Evolutionary conservation across 1,140 invertebrate species (phyloP).

Genomic region (Tetramorium alpestre): DNA sequence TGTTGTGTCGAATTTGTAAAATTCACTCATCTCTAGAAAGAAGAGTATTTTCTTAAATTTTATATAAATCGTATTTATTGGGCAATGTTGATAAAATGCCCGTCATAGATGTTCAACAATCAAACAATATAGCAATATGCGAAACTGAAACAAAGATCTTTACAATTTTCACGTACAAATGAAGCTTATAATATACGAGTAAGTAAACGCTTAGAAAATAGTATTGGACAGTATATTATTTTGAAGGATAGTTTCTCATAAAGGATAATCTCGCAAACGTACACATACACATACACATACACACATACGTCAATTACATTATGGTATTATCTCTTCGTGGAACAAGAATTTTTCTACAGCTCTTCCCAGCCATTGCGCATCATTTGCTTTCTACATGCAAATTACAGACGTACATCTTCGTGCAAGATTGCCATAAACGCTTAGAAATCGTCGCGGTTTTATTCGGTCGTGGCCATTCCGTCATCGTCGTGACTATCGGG

Average conservation of each 20-base stretch:
- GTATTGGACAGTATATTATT: not conserved
- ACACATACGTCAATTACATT: not conserved
- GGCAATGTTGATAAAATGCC: not conserved
- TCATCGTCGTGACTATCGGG: slow-evolving; percentile 59
- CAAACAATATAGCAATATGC: not conserved
- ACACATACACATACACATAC: not conserved
- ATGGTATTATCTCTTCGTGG: not conserved
- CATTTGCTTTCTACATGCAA: slow-evolving; percentile 21
- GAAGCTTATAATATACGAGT: not conserved
- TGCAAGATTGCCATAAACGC: slow-evolving; percentile 26
- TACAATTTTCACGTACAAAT: not conserved
- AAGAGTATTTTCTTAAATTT: not conserved
- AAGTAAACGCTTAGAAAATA: slow-evolving; percentile 1
- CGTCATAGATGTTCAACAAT: not conserved
- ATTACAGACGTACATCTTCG: slow-evolving; percentile 9
- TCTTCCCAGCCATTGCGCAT: not conserved
- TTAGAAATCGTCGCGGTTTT: slow-evolving; percentile 25
- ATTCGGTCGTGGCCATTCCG: slow-evolving; percentile 40
- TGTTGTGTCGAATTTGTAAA: not conserved
- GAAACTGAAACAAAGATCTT: not conserved
- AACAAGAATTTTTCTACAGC: not conserved
- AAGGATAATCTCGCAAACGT: not conserved
- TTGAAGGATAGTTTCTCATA: not conserved
- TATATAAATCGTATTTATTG: not conserved
- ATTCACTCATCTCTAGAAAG: not conserved